phyloP scores from a whole-genome alignment of 2,113 vertebrate genomes.

The Cynoglossus semilaevis region DNA sequence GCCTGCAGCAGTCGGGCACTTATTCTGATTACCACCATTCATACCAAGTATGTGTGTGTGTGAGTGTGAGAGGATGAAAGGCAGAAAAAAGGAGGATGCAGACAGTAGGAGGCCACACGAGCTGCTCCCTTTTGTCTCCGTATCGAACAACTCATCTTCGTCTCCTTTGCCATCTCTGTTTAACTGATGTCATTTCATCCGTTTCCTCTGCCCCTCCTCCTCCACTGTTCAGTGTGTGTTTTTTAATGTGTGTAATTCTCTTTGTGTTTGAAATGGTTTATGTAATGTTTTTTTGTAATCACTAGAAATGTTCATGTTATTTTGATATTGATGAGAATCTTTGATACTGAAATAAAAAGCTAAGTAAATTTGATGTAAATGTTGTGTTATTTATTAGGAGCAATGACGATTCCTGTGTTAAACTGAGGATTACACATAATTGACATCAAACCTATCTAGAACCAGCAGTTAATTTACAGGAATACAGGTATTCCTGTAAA shows the following conservation, averaged over 20 bases:
- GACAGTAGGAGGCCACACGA: constrained; percentile 56
- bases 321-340: constrained; percentile 41
- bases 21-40: constrained; percentile 73
- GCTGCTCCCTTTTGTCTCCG: constrained; percentile 59
- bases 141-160: constrained; percentile 66
- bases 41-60: constrained; percentile 28
- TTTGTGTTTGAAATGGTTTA: constrained; percentile 18
- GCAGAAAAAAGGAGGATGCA: constrained; percentile 46
- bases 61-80: constrained; percentile 7
- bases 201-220: constrained; percentile 13
- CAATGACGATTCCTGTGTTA: too few relatives aligned
- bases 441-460: too few relatives aligned
- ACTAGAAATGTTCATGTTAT: constrained; percentile 32
- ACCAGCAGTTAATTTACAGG: too few relatives aligned
- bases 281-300: constrained; percentile 36
- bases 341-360: constrained; percentile 65
- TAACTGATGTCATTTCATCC: constrained; percentile 55
- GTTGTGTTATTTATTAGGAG: constrained; percentile 11
- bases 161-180: constrained; percentile 55
- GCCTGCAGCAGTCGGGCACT: constrained; percentile 65
- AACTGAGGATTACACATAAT: too few relatives aligned
- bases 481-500: too few relatives aligned
- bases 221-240: constrained; percentile 20
- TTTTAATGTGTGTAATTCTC: constrained; percentile 48
- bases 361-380: constrained; percentile 25